Evolutionary conservation across 2,113 vertebrate species (phyloP).

Genomic region (Pao palembangensis): DNA sequence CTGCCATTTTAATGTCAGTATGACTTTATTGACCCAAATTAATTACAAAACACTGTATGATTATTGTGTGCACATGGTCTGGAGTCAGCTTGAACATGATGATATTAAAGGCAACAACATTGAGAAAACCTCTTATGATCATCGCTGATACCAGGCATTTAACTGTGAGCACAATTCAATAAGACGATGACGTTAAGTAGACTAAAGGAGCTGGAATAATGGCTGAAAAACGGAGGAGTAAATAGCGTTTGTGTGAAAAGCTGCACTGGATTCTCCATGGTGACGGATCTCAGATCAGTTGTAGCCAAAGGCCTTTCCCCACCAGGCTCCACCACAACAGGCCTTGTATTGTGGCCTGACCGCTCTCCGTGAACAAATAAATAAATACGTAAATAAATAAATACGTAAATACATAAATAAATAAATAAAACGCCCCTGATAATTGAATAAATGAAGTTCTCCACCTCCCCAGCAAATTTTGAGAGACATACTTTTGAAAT

Average conservation of each 20-base stretch:
- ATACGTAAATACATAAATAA: background rate
- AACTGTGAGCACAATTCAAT: background rate
- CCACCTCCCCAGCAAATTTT: too few species aligned
- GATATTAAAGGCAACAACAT: too few species aligned
- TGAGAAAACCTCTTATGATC: too few species aligned
- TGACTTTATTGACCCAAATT: constrained; percentile 93
- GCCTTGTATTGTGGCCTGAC: constrained; percentile 50
- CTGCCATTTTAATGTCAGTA: constrained; percentile 89
- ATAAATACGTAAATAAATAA: background rate
- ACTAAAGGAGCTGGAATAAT: too few species aligned
- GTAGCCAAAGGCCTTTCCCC: constrained; percentile 30
- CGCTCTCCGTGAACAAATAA: background rate
- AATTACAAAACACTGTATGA: constrained; percentile 85
- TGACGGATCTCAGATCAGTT: constrained; percentile 17
- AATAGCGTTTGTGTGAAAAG: constrained; percentile 7
- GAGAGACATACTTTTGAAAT: too few species aligned
- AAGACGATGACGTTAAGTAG: too few species aligned
- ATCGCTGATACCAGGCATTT: too few species aligned
- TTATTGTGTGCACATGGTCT: too few species aligned
- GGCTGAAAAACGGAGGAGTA: background rate
- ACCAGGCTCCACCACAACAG: constrained; percentile 33
- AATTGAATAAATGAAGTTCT: too few species aligned
- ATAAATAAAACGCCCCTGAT: too few species aligned
- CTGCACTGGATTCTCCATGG: background rate
- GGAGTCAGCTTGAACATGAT: too few species aligned